Evolutionary conservation across 1,140 invertebrate genomes (phyloP).

Genomic region (Chrysomallon squamiferum): DNA sequence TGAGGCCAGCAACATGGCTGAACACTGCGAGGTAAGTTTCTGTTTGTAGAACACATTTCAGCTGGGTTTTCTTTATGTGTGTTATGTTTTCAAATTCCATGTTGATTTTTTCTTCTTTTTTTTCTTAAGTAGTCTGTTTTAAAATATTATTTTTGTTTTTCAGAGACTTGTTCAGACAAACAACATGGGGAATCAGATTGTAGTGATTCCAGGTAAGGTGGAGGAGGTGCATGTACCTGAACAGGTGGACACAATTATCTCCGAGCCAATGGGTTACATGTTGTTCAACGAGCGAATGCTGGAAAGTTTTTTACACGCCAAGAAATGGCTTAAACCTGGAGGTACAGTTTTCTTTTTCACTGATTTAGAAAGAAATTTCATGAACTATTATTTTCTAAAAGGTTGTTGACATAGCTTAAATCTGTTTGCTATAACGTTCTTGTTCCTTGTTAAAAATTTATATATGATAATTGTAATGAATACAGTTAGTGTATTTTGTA

Average conservation of each 20-base stretch:
- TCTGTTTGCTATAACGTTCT: no score
- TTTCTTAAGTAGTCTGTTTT: no score
- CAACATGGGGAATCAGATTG: slow-evolving; percentile 72
- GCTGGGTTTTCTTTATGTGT: no score
- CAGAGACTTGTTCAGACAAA: slow-evolving; percentile 88
- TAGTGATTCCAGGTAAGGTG: slow-evolving; percentile 96
- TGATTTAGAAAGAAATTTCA: no score
- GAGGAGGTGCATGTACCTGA: slow-evolving; percentile 97
- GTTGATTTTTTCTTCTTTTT: no score
- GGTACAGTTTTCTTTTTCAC: slow-evolving; percentile 65
- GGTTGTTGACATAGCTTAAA: no score
- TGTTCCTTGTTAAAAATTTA: no score
- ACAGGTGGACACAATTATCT: slow-evolving; percentile 95
- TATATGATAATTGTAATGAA: no score
- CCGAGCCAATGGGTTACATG: slow-evolving; percentile 99
- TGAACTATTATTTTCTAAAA: no score
- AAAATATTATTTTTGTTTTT: slow-evolving; percentile 1
- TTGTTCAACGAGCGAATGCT: slow-evolving; percentile 99
- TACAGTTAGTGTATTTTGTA: no score
- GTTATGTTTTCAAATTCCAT: no score
- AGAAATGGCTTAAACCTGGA: slow-evolving; percentile 94
- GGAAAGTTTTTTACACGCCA: slow-evolving; percentile 97
- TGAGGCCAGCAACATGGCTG: slow-evolving; percentile 98
- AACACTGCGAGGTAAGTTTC: slow-evolving; percentile 89
- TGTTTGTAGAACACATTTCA: no score